phyloP scores from a whole-genome alignment of 2,113 vertebrate species.

The Callipepla californica region DNA sequence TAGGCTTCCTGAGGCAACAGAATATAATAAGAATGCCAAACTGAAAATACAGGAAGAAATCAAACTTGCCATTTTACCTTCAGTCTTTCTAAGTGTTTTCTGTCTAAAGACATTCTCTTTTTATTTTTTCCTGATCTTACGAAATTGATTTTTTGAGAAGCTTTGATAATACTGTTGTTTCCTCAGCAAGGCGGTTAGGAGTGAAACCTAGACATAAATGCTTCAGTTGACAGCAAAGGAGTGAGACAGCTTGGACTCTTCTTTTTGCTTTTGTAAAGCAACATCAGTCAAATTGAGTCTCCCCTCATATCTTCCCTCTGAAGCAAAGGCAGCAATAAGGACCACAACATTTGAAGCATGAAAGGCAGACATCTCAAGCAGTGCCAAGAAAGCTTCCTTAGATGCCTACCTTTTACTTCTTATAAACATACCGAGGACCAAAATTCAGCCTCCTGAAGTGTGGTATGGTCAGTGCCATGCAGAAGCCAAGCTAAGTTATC shows the following conservation, averaged over 20 bases:
- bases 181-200: neutral
- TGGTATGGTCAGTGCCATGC: accelerated
- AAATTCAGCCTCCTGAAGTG: neutral
- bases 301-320: neutral
- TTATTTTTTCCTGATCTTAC: neutral
- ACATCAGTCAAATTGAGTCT: neutral
- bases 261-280: neutral
- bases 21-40: neutral
- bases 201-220: neutral
- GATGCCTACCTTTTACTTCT: neutral
- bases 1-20: neutral
- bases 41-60: neutral
- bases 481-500: neutral
- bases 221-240: neutral
- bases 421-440: neutral
- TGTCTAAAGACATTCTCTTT: neutral
- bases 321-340: neutral
- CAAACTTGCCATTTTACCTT: neutral
- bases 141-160: neutral
- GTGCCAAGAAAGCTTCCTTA: neutral
- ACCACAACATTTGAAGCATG: neutral
- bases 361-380: neutral
- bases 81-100: neutral
- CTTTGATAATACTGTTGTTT: neutral
- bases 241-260: neutral